These are phyloP conservation scores for Graptemys geographica DNA, from an alignment of 2,797 vertebrate genomes.

Conservation along the genomic window DNA sequence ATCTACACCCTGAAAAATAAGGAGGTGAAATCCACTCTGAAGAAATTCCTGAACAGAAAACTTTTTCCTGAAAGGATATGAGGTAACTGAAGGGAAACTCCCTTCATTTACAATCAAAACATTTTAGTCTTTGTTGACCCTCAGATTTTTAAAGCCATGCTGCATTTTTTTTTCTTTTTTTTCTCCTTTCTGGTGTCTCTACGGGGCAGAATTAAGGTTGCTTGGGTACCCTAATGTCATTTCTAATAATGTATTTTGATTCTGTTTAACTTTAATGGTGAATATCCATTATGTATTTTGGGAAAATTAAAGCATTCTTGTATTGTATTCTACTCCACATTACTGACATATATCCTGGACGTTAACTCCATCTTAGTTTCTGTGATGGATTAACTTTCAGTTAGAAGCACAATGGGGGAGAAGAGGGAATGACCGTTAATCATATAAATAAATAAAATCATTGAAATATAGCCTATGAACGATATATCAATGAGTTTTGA, in stretches of 20 bases:
- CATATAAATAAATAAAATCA: background rate
- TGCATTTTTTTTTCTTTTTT: no score
- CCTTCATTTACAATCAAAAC: background rate
- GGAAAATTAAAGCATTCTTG: background rate
- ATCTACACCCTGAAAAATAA: constrained; percentile 46
- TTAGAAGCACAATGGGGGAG: background rate
- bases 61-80: background rate
- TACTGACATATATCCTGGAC: background rate
- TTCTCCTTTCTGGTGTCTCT: background rate
- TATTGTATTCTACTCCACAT: background rate
- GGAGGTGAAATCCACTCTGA: constrained; percentile 20
- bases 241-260: background rate
- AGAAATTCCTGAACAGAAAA: background rate
- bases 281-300: background rate
- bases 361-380: background rate
- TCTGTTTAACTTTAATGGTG: background rate
- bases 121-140: background rate
- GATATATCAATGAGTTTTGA: background rate
- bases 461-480: background rate
- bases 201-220: background rate
- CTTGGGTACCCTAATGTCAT: background rate
- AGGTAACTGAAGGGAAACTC: background rate
- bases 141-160: background rate
- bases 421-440: background rate
- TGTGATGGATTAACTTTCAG: background rate